Percentiles rank a stretch among this genome's conserved stretches.
Conservation (phyloP, 2,888 invertebrate species). For the Drosophila greeni region DNA sequence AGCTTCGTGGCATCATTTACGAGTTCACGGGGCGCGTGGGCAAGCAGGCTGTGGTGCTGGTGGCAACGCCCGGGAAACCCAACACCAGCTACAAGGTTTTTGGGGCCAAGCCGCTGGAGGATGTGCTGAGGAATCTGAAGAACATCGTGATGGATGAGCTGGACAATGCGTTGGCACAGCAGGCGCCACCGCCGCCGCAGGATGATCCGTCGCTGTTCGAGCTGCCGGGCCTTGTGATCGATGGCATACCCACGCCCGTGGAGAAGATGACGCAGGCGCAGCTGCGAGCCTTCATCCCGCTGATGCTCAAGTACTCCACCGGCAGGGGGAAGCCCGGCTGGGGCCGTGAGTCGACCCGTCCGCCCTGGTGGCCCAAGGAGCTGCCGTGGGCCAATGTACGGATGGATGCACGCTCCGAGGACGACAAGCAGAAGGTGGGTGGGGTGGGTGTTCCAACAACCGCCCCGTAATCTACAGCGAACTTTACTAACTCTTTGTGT, state of each 20-base stretch:
- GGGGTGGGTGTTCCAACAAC: constrained; percentile 62
- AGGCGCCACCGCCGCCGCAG: constrained; percentile 87
- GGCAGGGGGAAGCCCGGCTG: constrained; percentile 98
- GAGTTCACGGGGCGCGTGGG: constrained; percentile 98
- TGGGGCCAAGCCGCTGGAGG: constrained; percentile 97
- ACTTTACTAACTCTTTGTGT: constrained; percentile 37
- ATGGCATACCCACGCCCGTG: constrained; percentile 98
- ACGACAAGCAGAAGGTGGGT: constrained; percentile 95
- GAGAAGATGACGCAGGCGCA: constrained; percentile 99
- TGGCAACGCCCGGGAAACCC: constrained; percentile 97
- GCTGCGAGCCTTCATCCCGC: constrained; percentile 95
- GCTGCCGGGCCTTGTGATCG: constrained; percentile 96
- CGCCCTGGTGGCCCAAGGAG: constrained; percentile 99
- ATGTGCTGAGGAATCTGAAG: constrained; percentile 94
- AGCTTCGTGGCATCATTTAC: constrained; percentile 94
- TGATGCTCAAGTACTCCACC: constrained; percentile 98
- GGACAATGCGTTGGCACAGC: constrained; percentile 94
- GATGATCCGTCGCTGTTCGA: constrained; percentile 97
- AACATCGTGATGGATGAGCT: constrained; percentile 96
- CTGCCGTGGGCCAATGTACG: constrained; percentile 98
- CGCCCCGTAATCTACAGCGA: constrained; percentile 33
- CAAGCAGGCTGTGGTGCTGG: constrained; percentile 96
- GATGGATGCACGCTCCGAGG: constrained; percentile 97
- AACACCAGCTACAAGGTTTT: constrained; percentile 98
- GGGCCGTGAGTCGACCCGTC: constrained; percentile 97